These are phyloP conservation scores for Hybos culiciformis DNA, from an alignment of 2,888 invertebrate species.

Conservation along the genomic window DNA sequence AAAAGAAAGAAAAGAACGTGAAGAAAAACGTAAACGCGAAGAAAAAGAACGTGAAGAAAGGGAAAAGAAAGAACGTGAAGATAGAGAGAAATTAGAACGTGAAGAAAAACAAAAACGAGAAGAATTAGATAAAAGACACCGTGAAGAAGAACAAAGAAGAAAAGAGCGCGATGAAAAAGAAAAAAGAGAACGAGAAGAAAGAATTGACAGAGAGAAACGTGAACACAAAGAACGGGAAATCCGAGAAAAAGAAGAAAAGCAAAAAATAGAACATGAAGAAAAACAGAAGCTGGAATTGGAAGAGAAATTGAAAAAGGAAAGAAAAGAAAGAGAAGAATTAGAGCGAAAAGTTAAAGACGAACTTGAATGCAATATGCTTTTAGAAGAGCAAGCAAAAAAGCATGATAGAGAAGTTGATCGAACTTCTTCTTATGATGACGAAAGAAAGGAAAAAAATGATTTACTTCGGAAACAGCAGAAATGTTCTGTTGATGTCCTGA, in stretches of 20 bases:
- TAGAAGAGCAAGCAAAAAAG: constrained; percentile 26
- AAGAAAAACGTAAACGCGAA: constrained; percentile 20
- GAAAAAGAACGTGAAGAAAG: constrained; percentile 20
- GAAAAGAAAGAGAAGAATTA: constrained; percentile 25
- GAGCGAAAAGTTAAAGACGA: constrained; percentile 30
- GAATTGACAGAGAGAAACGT: constrained; percentile 17
- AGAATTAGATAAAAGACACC: constrained; percentile 25
- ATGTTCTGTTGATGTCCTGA: constrained; percentile 27
- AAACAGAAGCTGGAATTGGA: constrained; percentile 25
- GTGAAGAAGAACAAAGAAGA: constrained; percentile 22
- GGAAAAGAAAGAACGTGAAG: constrained; percentile 14
- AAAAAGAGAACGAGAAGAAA: constrained; percentile 20
- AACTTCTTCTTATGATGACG: background rate
- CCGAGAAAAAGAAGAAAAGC: constrained; percentile 25
- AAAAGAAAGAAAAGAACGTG: constrained; percentile 22
- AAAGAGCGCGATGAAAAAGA: constrained; percentile 23
- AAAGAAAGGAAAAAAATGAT: background rate
- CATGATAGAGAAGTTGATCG: background rate
- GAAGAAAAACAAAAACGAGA: constrained; percentile 19
- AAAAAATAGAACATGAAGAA: constrained; percentile 19
- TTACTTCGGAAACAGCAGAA: background rate
- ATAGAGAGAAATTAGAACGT: constrained; percentile 17
- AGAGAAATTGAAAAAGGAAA: constrained; percentile 29
- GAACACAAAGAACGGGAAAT: constrained; percentile 24
- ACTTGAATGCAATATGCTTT: constrained; percentile 35